A percentile compares a stretch with the other conserved stretches of the same genome.
Conservation (phyloP, 2,888 invertebrate species). For the Ennomos fuscantarius region DNA sequence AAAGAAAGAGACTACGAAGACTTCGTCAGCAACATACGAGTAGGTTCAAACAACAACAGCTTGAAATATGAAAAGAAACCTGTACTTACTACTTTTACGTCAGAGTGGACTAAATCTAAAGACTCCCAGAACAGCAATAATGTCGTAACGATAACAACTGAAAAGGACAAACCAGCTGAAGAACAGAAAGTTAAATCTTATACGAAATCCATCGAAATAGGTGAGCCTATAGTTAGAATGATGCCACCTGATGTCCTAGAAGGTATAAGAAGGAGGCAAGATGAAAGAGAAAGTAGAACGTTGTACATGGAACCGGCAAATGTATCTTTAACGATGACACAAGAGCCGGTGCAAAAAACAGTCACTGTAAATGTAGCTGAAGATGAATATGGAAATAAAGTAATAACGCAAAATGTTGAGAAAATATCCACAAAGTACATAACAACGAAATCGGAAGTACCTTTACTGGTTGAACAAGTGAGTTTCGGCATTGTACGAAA, state of each 20-base stretch:
- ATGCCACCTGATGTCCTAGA: slow-evolving; percentile 79
- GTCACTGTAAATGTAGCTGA: slow-evolving; percentile 80
- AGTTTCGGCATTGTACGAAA: slow-evolving; percentile 77
- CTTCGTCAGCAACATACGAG: slow-evolving; percentile 79
- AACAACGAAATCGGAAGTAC: slow-evolving; percentile 71
- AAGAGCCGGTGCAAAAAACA: slow-evolving; percentile 79
- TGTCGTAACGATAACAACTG: slow-evolving; percentile 76
- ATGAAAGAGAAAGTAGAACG: slow-evolving; percentile 69
- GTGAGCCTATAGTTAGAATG: slow-evolving; percentile 68
- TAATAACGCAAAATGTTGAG: slow-evolving; percentile 79
- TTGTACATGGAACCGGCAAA: slow-evolving; percentile 79
- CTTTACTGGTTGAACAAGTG: slow-evolving; percentile 78
- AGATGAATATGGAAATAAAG: slow-evolving; percentile 80
- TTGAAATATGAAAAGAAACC: slow-evolving; percentile 67
- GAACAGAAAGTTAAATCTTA: slow-evolving; percentile 67
- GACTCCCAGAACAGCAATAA: slow-evolving; percentile 59
- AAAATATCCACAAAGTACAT: slow-evolving; percentile 75
- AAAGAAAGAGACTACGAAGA: slow-evolving; percentile 72
- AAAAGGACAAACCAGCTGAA: slow-evolving; percentile 66
- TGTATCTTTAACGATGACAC: slow-evolving; percentile 76
- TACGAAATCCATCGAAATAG: slow-evolving; percentile 82
- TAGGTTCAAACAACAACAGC: slow-evolving; percentile 78
- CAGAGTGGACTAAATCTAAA: slow-evolving; percentile 71
- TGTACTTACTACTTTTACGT: slow-evolving; percentile 56
- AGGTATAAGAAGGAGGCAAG: slow-evolving; percentile 67